These are phyloP conservation scores for Limnothrissa miodon DNA, from an alignment of 2,113 vertebrate genomes.

Conservation along the genomic window DNA sequence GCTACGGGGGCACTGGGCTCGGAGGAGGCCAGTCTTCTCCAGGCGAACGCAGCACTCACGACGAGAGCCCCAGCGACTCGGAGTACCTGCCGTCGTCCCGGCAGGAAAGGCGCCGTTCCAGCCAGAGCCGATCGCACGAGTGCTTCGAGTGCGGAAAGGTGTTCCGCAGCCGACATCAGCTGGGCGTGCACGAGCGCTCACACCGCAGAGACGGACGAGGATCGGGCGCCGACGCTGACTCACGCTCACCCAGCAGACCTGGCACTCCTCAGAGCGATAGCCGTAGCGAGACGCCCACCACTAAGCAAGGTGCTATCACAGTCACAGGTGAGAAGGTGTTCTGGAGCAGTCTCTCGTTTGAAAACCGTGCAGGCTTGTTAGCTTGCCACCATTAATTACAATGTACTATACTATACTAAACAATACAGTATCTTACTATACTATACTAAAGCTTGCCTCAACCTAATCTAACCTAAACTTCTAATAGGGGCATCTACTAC, in stretches of 20 bases:
- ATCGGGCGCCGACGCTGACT: conserved; percentile 85
- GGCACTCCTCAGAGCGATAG: conserved; percentile 81
- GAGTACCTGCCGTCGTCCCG: conserved; percentile 81
- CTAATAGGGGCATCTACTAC: neutral
- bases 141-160: conserved; percentile 94
- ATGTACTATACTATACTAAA: too few relatives aligned
- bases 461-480: neutral
- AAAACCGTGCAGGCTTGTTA: neutral
- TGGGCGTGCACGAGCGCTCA: conserved; percentile 89
- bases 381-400: too few relatives aligned
- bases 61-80: conserved; percentile 66
- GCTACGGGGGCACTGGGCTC: conserved; percentile 57
- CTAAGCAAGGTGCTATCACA: conserved; percentile 60
- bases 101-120: conserved; percentile 70
- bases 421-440: too few relatives aligned
- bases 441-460: too few relatives aligned
- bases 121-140: conserved; percentile 83
- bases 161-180: conserved; percentile 94
- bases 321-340: conserved; percentile 59
- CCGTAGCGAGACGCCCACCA: conserved; percentile 69
- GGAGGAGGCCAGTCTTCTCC: conserved; percentile 29
- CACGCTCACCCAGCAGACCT: conserved; percentile 77
- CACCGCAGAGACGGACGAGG: conserved; percentile 81
- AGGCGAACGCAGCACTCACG: conserved; percentile 63
- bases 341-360: neutral